phyloP scores from a whole-genome alignment of 2,888 invertebrate species.

The Sarcophaga variegata region DNA sequence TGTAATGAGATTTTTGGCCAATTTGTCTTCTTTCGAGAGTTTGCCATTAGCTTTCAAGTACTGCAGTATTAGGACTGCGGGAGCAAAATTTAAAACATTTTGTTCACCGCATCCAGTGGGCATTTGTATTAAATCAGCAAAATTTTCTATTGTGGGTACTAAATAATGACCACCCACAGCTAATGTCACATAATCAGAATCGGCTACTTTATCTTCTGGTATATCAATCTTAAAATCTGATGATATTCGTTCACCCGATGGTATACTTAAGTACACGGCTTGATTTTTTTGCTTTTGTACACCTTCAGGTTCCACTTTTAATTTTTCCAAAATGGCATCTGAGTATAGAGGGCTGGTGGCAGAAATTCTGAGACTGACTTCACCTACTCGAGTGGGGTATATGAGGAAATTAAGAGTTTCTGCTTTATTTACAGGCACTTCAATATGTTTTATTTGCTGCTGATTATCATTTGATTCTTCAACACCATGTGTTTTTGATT shows the following conservation, averaged over 20 bases:
- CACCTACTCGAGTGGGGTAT: conserved; percentile 86
- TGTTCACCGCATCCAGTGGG: too few relatives aligned
- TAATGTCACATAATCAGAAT: conserved; percentile 88
- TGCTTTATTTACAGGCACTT: conserved; percentile 87
- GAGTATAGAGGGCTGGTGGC: conserved; percentile 82
- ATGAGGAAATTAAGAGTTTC: conserved; percentile 86
- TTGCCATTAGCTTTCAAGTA: too few relatives aligned
- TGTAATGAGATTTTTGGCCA: too few relatives aligned
- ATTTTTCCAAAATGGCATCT: conserved; percentile 85
- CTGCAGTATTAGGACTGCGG: too few relatives aligned
- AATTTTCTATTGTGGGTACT: too few relatives aligned
- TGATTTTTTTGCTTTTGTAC: conserved; percentile 82
- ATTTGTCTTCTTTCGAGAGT: too few relatives aligned
- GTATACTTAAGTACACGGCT: not conserved
- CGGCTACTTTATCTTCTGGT: conserved; percentile 85
- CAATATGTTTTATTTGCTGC: conserved; percentile 79
- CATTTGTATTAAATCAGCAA: too few relatives aligned
- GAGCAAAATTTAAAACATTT: too few relatives aligned
- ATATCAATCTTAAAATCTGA: conserved; percentile 82
- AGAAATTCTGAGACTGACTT: conserved; percentile 86
- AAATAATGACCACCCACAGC: too few relatives aligned
- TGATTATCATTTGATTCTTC: conserved; percentile 60
- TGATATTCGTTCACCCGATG: not conserved
- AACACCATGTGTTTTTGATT: conserved; percentile 74
- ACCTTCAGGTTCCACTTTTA: conserved; percentile 88